Evolutionary conservation across 53 echinoderm and acorn worm species (phyloP).

Genomic region (Mesocentrotus franciscanus): DNA sequence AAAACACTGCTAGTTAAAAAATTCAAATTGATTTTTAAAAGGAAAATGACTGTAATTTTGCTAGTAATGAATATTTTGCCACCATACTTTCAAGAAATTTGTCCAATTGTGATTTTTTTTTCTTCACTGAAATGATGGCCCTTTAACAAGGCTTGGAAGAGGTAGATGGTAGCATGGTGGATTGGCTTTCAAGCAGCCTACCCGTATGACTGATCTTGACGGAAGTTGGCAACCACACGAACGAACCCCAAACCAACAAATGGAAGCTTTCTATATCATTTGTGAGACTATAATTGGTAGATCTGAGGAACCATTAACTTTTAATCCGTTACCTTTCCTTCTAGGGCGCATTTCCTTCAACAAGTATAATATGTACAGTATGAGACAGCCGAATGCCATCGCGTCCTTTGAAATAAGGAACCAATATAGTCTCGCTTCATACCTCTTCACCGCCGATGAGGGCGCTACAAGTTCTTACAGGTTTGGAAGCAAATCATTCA

Average conservation of each 20-base stretch:
- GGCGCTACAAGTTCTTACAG: slow-evolving; percentile 51
- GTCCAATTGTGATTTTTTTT: too few species aligned
- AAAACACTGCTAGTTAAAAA: too few species aligned
- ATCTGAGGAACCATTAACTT: neutral
- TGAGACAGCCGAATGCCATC: slow-evolving; percentile 56
- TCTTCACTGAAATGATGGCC: too few species aligned
- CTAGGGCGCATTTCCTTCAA: neutral
- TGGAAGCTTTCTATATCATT: too few species aligned
- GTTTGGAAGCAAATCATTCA: neutral
- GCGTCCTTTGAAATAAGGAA: slow-evolving; percentile 25
- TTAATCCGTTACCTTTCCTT: neutral
- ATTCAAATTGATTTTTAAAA: too few species aligned
- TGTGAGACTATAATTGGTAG: neutral
- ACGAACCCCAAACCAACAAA: too few species aligned
- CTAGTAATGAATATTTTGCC: too few species aligned
- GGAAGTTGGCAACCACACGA: too few species aligned
- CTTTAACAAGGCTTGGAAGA: too few species aligned
- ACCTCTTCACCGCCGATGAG: slow-evolving; percentile 64
- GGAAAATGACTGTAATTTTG: too few species aligned
- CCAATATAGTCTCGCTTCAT: neutral
- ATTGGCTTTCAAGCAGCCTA: neutral
- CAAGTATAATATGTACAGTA: slow-evolving; percentile 43
- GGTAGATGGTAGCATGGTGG: neutral
- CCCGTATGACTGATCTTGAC: too few species aligned
- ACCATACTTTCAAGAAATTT: too few species aligned